Base-by-base conservation (phyloP, 2,888 invertebrate genomes). In the Noctua comes region DNA sequence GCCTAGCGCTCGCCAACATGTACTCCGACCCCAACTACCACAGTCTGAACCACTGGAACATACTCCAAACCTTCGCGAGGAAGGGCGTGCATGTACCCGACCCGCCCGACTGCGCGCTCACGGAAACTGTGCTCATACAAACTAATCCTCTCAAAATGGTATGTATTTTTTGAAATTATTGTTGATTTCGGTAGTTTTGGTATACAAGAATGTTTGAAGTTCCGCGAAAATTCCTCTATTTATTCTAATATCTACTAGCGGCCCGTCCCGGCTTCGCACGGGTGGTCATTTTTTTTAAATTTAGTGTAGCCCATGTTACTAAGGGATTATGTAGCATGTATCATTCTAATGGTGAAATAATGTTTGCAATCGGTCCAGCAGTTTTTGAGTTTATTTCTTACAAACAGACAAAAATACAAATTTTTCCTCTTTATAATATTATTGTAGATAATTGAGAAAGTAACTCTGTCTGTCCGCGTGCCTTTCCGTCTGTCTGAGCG, bases 21-120 rank as follows among this genome's bases (percentile, higher is more conserved):
- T 99, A 99, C 97, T 98, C 99, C 86, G 99, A 99, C 97, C 99
- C 99, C 83, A 99, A 99, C 97, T 99, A 99, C 97, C 98, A 99
- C 97, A 99, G 98, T 97, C 98, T 99, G 91, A 99, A 99, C 97
- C 99, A 99, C 96, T 98, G 98, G 98, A 98, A 99, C 94, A 99
- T 99, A 93, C 97, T 99, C 93, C 99, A 99, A 97, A 99, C 99
- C 77, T 97, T 99, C 92, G 98, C 98, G 88, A 97, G 99, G 93
- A 99, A 99, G 96, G 99, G 99, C 84, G 98, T 99, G 80, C 98
- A 98, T 92, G 98, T 99, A 86, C 97, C 97, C 79, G 99, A 99
- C 94, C 98, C 98, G 82, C 97, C 98, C 80, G 99, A 99, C 95
- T 97, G 98, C 92, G 98, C 98, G 93, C 98, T 99, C 94, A 99